Base-by-base conservation (phyloP, 1,140 invertebrate genomes). In the Halyomorpha halys region DNA sequence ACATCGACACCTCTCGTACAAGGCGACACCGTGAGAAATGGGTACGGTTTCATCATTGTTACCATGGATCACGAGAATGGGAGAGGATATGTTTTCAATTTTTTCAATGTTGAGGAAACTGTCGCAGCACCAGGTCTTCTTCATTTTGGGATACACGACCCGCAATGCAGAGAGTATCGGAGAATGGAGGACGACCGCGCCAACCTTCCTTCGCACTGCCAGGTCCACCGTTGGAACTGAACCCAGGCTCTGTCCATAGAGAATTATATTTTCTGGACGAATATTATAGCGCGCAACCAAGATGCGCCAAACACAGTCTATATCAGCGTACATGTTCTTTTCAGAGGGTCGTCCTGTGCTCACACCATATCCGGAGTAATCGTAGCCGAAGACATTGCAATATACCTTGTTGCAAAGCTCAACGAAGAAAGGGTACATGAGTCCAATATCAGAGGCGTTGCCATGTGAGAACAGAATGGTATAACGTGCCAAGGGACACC, bases 71-170 rank as follows among this genome's bases (percentile, higher is more conserved):
- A 88, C 83, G 56, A 88, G 74, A n/a, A 85, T 83, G 21, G 84
- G 84, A 39, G 82, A 84, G 21, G 79, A 81, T 44, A 88, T 83
- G 72, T 82, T 83, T 27, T 81, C 80, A 62, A 86, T 81, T 76
- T 87, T 53, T 6, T 69, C 73, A 81, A 78, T 97, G 94, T 92
- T 98, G 69, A 94, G 94, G 79, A 98, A 98, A 69, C 92, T 94
- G 84, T 98, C 96, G 77, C 98, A 99, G 78, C 97, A 99, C 94
- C 95, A 99, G n/a, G 96, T 98, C 74, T 95, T 83, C 74, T 96
- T 96, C 56, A 94, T 98, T 71, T 97, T 96, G 21, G 95, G 94
- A 77, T 98, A 99, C 45, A 95, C 95, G 6, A 99, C 94, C 73
- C 96, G 82, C 86, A 98, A 94, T 11, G 95, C 97, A 63, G 94